Conservation (phyloP, 2,113 vertebrate genomes). For the Microcebus lehilahytsara region DNA sequence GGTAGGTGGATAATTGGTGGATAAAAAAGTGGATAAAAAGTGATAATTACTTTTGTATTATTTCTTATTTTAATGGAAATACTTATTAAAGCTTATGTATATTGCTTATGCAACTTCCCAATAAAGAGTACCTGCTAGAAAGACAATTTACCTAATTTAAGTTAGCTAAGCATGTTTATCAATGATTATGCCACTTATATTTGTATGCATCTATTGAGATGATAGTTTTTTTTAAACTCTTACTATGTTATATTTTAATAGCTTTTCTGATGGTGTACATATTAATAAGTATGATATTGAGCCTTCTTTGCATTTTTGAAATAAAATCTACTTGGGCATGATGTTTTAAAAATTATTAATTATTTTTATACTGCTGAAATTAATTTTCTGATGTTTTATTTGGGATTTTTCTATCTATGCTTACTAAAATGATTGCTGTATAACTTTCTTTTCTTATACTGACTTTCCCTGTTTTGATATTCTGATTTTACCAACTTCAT, state of each 20-base stretch:
- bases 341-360: background rate
- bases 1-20: background rate
- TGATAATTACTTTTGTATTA: background rate
- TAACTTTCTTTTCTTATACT: background rate
- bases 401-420: background rate
- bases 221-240: background rate
- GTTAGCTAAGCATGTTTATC: background rate
- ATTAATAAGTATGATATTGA: background rate
- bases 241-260: background rate
- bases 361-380: background rate
- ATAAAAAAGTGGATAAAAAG: background rate
- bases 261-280: background rate
- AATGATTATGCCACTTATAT: background rate
- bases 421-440: background rate
- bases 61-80: slow-evolving; percentile 2
- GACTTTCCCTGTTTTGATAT: background rate
- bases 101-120: background rate
- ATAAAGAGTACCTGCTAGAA: background rate
- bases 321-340: background rate
- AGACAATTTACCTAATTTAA: background rate
- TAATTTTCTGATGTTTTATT: background rate
- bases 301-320: background rate
- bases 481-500: background rate
- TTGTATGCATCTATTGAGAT: background rate
- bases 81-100: background rate